Evolutionary conservation across 2,113 vertebrate genomes (phyloP).

Genomic region (Hippopotamus amphibius): DNA sequence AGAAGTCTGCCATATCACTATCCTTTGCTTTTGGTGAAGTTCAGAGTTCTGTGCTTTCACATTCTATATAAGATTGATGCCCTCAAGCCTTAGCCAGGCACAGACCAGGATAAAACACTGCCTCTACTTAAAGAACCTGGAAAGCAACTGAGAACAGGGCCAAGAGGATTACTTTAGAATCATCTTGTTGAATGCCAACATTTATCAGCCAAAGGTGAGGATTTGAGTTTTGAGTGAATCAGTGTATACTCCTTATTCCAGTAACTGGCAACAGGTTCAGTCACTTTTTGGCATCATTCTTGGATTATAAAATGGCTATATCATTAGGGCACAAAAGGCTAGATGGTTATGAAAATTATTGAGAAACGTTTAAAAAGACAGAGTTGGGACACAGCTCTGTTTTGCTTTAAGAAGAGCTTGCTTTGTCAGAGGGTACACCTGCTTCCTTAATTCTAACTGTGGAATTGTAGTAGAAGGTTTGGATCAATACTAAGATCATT

Average conservation of each 20-base stretch:
- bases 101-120: not conserved
- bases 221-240: not conserved
- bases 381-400: not conserved
- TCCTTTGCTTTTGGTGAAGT: not conserved
- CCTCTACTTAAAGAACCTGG: not conserved
- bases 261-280: not conserved
- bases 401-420: conserved; percentile 1
- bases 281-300: not conserved
- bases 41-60: not conserved
- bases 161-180: conserved; percentile 13
- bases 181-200: not conserved
- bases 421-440: not conserved
- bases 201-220: not conserved
- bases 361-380: not conserved
- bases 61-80: not conserved
- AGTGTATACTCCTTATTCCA: not conserved
- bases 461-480: not conserved
- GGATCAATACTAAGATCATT: not conserved
- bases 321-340: not conserved
- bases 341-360: not conserved
- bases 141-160: conserved; percentile 16
- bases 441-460: not conserved
- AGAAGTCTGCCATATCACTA: not conserved
- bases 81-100: not conserved
- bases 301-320: not conserved